Percentiles rank a stretch among this genome's conserved stretches.
phyloP scores from a whole-genome alignment of 1,140 invertebrate species.

The Portunus trituberculatus region DNA sequence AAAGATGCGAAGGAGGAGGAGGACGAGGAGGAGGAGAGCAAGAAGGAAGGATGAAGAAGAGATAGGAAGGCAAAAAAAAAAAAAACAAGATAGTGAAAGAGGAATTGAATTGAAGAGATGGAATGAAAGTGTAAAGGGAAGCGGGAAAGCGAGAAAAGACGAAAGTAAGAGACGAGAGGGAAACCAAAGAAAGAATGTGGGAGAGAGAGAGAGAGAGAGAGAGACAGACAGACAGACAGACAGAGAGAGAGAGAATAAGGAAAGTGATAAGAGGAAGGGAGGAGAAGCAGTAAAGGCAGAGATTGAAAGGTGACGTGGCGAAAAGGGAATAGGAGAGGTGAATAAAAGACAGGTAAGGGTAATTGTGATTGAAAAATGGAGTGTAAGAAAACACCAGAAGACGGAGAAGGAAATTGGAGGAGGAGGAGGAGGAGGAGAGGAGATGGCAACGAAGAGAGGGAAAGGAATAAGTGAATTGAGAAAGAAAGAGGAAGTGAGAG shows the following conservation, averaged over 20 bases:
- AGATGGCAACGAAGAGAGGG: not conserved
- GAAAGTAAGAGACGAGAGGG: too few species aligned
- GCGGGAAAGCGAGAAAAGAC: not conserved
- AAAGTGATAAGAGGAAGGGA: not conserved
- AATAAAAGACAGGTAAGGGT: not conserved
- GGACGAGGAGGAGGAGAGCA: not conserved
- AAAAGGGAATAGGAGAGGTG: not conserved
- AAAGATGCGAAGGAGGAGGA: too few species aligned
- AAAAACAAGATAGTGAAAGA: not conserved
- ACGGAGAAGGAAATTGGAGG: not conserved
- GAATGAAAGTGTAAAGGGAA: not conserved
- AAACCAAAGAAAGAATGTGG: too few species aligned
- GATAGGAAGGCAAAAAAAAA: not conserved
- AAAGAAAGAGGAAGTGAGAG: not conserved
- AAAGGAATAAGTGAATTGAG: too few species aligned
- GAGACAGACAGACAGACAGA: not conserved
- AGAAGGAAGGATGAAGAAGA: not conserved
- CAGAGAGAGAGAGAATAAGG: not conserved
- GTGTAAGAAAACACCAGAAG: not conserved
- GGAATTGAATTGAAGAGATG: not conserved
- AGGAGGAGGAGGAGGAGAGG: not conserved
- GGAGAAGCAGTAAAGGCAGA: not conserved
- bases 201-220: not conserved
- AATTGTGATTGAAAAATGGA: not conserved
- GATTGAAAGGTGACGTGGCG: not conserved